phyloP scores from a whole-genome alignment of 2,113 vertebrate genomes.

The Azemiops feae region DNA sequence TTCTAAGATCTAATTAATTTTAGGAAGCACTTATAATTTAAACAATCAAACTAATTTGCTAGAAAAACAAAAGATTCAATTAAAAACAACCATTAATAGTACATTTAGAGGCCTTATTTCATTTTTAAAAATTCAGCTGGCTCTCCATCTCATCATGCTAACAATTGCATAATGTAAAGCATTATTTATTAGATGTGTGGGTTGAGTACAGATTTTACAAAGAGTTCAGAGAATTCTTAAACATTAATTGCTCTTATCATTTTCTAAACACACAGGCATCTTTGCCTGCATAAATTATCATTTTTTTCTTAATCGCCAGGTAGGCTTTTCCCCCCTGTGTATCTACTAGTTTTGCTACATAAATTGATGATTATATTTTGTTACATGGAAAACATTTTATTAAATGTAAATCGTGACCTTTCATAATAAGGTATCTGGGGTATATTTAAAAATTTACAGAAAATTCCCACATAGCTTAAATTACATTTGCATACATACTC shows the following conservation, averaged over 20 bases:
- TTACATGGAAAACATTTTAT: not conserved
- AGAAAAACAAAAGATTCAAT: constrained; percentile 37
- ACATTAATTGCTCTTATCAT: constrained; percentile 51
- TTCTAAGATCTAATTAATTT: constrained; percentile 1
- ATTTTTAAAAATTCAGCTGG: constrained; percentile 6
- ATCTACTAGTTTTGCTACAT: constrained; percentile 40
- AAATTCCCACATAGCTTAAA: not conserved
- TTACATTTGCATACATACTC: not conserved
- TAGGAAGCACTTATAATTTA: constrained; percentile 16
- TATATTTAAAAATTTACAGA: not conserved
- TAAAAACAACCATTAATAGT: constrained; percentile 21
- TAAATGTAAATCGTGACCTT: not conserved
- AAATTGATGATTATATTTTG: constrained; percentile 30
- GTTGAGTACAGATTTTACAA: constrained; percentile 21
- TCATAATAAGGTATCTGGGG: not conserved
- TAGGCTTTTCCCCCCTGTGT: constrained; percentile 33
- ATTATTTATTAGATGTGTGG: constrained; percentile 33
- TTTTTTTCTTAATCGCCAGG: constrained; percentile 33
- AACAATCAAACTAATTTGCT: constrained; percentile 26
- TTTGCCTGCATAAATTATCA: not conserved
- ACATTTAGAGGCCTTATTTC: constrained; percentile 22
- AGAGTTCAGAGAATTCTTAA: constrained; percentile 40
- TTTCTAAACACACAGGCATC: constrained; percentile 31
- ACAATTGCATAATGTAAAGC: constrained; percentile 13
- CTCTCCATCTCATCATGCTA: constrained; percentile 39